Evolutionary conservation across 2,888 invertebrate species (phyloP), one percentile per base, ranked within the genome.

Genomic region (Shargacucullia verbasci): DNA sequence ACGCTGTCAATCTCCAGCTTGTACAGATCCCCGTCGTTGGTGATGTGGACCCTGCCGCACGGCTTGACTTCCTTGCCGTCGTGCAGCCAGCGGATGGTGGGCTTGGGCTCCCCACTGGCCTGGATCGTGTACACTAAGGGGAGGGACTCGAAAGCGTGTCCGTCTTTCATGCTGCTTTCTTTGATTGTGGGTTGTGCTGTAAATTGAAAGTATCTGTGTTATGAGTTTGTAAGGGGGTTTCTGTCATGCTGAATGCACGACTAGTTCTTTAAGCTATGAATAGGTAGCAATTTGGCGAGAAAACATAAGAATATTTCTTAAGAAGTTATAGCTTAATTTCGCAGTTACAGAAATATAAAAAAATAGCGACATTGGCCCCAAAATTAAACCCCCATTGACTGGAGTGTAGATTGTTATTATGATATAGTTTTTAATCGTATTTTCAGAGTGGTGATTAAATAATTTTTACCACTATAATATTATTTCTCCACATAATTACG

Each of bases 41-140:
- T 92, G 29, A 96, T 92, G 57, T 95, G 95, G 48, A 96, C 94
- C 54, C 96, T 92, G 40, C 95, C 95, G 63, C 96, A 95, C 0
- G 95, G 90, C 67, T 96, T 95, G 27, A 98, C 91, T 64, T 96
- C 96, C 75, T 96, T 95, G 38, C 96, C 97, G 81, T 98, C 95
- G 78, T 97, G 96, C 25, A 95, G 96, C 98, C 98, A 98, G 79
- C 95, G 95, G 2, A 96, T 96, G 39, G 95, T 95, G 0, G 98
- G 97, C 67, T 96, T 95, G 8, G 98, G 98, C 60, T 95, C 94
- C 13, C 97, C 98, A 39, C 95, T 95, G 0, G 97, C 97, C 68
- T 96, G 95, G 0, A 98, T 96, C 62, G 97, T 96, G 89, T 97
- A 98, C 65, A 95, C 95, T 41, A 97, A 95, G 9, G 96, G 96